Conservation (phyloP, 2,888 invertebrate species). For the Megalurothrips usitatus region DNA sequence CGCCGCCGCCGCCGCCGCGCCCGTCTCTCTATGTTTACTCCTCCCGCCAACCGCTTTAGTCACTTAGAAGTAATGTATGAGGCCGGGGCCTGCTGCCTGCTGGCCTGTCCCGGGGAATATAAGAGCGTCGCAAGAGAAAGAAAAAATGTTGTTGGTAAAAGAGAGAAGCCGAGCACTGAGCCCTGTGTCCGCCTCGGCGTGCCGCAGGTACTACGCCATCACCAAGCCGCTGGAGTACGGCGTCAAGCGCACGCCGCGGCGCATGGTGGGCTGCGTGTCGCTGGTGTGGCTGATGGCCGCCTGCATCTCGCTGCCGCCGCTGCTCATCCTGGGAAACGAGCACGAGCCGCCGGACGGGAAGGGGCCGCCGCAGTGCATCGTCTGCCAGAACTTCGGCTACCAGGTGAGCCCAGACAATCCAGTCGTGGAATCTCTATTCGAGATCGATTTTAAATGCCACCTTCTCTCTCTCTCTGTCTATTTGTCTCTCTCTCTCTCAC, state of each 20-base stretch:
- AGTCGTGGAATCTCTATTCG: no score
- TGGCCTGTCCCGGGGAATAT: no score
- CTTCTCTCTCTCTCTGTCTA: no score
- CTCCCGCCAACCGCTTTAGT: no score
- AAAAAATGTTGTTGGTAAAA: not conserved
- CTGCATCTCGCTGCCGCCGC: slow-evolving; percentile 87
- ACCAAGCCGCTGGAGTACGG: slow-evolving; percentile 93
- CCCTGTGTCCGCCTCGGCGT: not conserved
- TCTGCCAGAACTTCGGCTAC: slow-evolving; percentile 91
- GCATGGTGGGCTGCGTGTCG: slow-evolving; percentile 86
- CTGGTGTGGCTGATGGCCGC: slow-evolving; percentile 92
- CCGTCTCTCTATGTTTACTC: no score
- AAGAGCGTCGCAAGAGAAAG: not conserved
- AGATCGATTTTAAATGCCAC: no score
- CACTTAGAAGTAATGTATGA: no score
- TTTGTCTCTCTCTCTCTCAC: no score
- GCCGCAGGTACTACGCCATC: slow-evolving; percentile 68
- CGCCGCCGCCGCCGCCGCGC: no score
- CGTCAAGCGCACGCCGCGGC: slow-evolving; percentile 84
- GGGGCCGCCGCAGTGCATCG: slow-evolving; percentile 67
- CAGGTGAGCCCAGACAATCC: slow-evolving; percentile 55
- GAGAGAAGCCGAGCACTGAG: no score
- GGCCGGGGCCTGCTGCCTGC: no score
- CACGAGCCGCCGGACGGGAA: slow-evolving; percentile 54
- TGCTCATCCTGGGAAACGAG: slow-evolving; percentile 83